Percentiles rank a stretch among this genome's conserved stretches.
phyloP scores from a whole-genome alignment of 2,797 vertebrate genomes.

The Coracias cyanogaster region DNA sequence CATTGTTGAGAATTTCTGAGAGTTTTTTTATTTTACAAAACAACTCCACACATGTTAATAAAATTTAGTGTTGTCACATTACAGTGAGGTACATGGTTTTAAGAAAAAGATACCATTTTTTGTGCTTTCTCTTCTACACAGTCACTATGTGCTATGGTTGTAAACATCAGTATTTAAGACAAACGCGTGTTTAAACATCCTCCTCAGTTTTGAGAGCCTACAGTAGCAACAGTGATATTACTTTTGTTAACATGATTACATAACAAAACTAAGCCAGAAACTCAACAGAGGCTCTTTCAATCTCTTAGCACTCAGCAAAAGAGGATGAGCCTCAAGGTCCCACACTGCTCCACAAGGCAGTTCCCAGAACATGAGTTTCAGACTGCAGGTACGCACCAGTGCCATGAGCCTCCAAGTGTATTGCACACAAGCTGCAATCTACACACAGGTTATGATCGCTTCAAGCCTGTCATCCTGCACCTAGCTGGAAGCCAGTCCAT shows the following conservation, averaged over 20 bases:
- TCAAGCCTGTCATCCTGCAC: neutral
- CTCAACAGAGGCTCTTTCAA: neutral
- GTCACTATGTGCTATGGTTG: neutral
- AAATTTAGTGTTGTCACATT: neutral
- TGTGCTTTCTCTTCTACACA: neutral
- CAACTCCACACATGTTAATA: neutral
- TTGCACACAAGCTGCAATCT: accelerated
- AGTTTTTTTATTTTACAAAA: slow-evolving; percentile 46
- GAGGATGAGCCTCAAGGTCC: neutral
- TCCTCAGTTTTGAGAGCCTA: neutral
- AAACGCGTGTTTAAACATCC: neutral
- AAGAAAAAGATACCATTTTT: neutral
- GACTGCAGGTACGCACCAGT: accelerated
- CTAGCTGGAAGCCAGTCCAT: neutral
- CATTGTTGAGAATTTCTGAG: neutral
- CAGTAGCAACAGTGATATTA: neutral
- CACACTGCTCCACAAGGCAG: neutral
- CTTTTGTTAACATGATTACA: neutral
- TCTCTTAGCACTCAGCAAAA: neutral
- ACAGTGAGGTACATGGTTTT: neutral
- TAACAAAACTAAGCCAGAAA: neutral
- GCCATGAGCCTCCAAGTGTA: neutral
- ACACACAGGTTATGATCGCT: accelerated
- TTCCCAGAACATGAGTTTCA: neutral
- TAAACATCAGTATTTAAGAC: slow-evolving; percentile 45